Evolutionary conservation across 2,888 invertebrate species (phyloP), one percentile per base, ranked within the genome.

Genomic region (Fabriciana adippe): DNA sequence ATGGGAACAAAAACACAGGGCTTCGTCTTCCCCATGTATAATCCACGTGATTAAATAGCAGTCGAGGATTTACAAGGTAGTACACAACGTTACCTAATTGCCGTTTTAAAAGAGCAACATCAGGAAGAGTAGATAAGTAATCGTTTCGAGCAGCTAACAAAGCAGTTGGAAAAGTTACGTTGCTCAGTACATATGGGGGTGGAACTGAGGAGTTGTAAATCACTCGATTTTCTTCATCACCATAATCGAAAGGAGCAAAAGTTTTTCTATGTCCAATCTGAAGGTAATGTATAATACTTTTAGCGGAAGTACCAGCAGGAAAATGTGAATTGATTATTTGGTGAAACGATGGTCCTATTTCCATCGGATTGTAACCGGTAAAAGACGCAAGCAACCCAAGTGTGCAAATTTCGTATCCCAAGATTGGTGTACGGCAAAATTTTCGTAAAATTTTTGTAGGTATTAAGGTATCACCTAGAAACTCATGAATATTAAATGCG

Each of bases 211-310:
- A 74, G 0, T 78, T 74, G 53, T 87, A 87, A 8, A 60, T n/a
- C 0, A 45, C 47, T 48, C 78, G 21, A 66, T 87, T 87, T 26
- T 69, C 18, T 0, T 3, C 31, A 0, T 45, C 3, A 0, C 84
- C 82, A 62, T 85, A 81, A 48, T 87, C 83, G 61, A 78, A 87
- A 6, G 73, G 63, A 0, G 72, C 70, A 67, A 87, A 87, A 11
- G 56, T 66, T 56, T 72, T 76, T 0, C 70, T 73, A 1, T 51
- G 3, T 11, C 76, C 71, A 14, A 82, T 72, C 69, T 86, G 85
- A 1, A 71, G 56, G 16, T 74, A 77, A 67, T 87, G 86, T 0
- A 74, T 47, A 3, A 84, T 26, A 55, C 79, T 81, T 69, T 78
- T 85, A 15, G 75, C 74, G 0, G 85, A 83, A 1, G 79, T 79